A percentile compares a stretch with the other conserved stretches of the same genome.
These are phyloP conservation scores for Agriopis marginaria DNA, from an alignment of 2,888 invertebrate genomes.

Conservation along the genomic window DNA sequence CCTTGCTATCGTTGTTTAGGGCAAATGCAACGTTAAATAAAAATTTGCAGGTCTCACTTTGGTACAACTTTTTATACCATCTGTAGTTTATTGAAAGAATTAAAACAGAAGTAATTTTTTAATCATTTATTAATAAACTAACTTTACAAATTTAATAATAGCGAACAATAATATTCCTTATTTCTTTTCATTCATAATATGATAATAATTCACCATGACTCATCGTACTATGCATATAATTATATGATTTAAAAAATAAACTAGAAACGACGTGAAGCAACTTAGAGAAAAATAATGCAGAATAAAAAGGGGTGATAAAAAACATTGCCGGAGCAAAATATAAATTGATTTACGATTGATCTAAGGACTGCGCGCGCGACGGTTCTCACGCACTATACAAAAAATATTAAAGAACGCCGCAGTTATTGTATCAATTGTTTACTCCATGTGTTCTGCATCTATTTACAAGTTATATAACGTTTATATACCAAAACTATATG, in stretches of 20 bases:
- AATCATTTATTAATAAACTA: constrained; percentile 87
- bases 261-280: constrained; percentile 85
- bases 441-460: constrained; percentile 75
- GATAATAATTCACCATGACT: constrained; percentile 77
- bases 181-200: constrained; percentile 86
- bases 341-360: constrained; percentile 41
- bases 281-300: constrained; percentile 84
- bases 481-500: constrained; percentile 84
- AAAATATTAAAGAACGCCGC: constrained; percentile 41
- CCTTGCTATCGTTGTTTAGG: no score
- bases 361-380: constrained; percentile 23
- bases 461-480: constrained; percentile 83
- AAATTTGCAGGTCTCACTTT: no score
- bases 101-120: constrained; percentile 77
- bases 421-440: constrained; percentile 82
- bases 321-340: constrained; percentile 70
- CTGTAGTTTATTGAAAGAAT: constrained; percentile 37
- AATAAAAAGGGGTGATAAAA: constrained; percentile 74
- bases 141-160: constrained; percentile 87
- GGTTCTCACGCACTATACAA: constrained; percentile 31
- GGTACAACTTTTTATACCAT: background rate
- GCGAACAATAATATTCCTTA: constrained; percentile 87
- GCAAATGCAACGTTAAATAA: no score
- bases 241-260: constrained; percentile 85
- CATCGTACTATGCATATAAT: constrained; percentile 85